Evolutionary conservation across 2,888 invertebrate genomes (phyloP).

Genomic region (Xestobium rufovillosum): DNA sequence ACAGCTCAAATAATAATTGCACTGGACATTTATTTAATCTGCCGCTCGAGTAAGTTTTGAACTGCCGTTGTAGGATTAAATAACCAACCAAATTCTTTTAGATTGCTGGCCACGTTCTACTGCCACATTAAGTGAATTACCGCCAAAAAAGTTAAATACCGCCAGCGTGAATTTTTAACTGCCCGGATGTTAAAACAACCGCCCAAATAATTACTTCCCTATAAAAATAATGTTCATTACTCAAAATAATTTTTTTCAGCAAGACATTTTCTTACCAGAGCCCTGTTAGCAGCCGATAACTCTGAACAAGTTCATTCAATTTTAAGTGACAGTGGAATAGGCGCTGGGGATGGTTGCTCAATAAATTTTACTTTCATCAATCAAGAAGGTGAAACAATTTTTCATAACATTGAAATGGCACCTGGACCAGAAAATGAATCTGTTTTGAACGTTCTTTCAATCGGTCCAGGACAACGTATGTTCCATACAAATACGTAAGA

Average conservation of each 20-base stretch:
- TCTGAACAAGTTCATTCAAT: slow-evolving; percentile 62
- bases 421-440: slow-evolving; percentile 58
- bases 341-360: slow-evolving; percentile 77
- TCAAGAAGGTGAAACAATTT: slow-evolving; percentile 60
- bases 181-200: too few relatives aligned
- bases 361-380: slow-evolving; percentile 77
- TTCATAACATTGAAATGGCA: slow-evolving; percentile 73
- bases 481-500: slow-evolving; percentile 73
- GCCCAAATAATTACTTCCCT: too few relatives aligned
- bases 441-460: slow-evolving; percentile 52
- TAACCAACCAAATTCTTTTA: too few relatives aligned
- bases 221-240: too few relatives aligned
- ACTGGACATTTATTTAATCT: too few relatives aligned
- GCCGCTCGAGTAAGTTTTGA: too few relatives aligned
- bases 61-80: too few relatives aligned
- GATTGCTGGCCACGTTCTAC: too few relatives aligned
- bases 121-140: too few relatives aligned
- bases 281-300: slow-evolving; percentile 63
- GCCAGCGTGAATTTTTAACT: too few relatives aligned
- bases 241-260: slow-evolving; percentile 60
- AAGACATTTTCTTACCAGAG: slow-evolving; percentile 72
- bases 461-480: slow-evolving; percentile 57
- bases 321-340: slow-evolving; percentile 66
- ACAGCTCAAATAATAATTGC: too few relatives aligned
- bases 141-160: too few relatives aligned